Evolutionary conservation across 2,888 invertebrate genomes (phyloP).

Genomic region (Phaedon cochleariae): DNA sequence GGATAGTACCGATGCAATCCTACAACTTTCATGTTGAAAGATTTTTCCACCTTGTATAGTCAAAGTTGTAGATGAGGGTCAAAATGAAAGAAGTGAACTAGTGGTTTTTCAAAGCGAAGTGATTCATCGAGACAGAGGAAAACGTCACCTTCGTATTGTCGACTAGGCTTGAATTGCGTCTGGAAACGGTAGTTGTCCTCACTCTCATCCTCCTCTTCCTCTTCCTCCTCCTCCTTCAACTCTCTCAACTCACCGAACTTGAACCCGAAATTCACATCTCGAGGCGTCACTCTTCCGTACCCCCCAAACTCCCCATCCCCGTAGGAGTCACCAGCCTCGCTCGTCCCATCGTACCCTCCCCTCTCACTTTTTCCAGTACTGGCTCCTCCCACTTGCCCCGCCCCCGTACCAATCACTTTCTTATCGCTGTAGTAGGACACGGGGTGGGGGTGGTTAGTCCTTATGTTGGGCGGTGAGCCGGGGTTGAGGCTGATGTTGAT

Average conservation of each 20-base stretch:
- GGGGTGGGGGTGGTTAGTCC: constrained; percentile 45
- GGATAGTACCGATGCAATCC: no score
- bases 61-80: no score
- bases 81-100: no score
- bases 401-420: constrained; percentile 18
- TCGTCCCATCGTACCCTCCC: constrained; percentile 15
- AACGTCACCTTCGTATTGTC: constrained; percentile 31
- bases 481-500: constrained; percentile 60
- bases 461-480: constrained; percentile 54
- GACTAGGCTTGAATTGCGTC: constrained; percentile 32
- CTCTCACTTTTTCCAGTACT: background rate
- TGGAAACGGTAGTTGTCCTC: constrained; percentile 35
- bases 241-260: constrained; percentile 49
- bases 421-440: constrained; percentile 38
- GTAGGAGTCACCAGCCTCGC: background rate
- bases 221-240: constrained; percentile 48
- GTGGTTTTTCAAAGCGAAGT: no score
- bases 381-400: constrained; percentile 23
- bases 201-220: constrained; percentile 34
- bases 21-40: no score
- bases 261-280: constrained; percentile 52
- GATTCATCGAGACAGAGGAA: background rate
- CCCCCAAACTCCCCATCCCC: background rate
- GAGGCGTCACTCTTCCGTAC: constrained; percentile 34
- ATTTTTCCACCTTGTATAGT: no score